Base-by-base conservation (phyloP, 1,140 invertebrate species). In the Tenebrio molitor region DNA sequence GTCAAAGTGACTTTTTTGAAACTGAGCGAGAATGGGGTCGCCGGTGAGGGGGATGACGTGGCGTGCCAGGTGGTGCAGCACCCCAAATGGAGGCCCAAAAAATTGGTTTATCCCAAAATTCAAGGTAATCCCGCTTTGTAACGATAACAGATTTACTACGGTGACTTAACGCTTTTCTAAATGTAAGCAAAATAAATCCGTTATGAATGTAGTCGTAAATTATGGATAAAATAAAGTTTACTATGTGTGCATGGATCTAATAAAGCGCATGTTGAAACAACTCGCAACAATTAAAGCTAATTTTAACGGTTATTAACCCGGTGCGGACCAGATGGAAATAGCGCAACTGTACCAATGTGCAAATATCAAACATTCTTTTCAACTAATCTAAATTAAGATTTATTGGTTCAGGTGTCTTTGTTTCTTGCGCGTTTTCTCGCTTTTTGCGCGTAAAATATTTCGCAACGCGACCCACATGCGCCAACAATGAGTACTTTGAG, bases 1-100 rank as follows among this genome's bases (percentile, higher is more conserved):
- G 72, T 79, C 2, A 79, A 78, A 76, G 66, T 77, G 1, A 62
- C 66, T 1, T 74, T 68, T 70, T 62, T 78, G 36, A 74, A 77
- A 41, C 42, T 74, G 7, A 72, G 69, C 19, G 64, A 76, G 7
- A 63, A 33, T 7, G 39, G 44, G 0, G 44, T 71, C 7, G 12
- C 42, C 14, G 36, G 36, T 1, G 12, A 5, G 7, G 71, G 42
- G 1, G 65, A 69, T 15, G 34, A 72, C 12, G 74, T 79, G 34
- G 72, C 75, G 7, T 79, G 78, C 39, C 77, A 78, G 29, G 41
- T 78, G 16, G 46, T 79, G 6, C 66, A 67, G 1, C 75, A 77
- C 58, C 78, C 78, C 0, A 75, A 69, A 23, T 78, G 74, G 72
- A 70, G 74, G 42, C 78, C 78, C 6, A 63, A 53, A 34, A 76